Conservation (phyloP, 2,797 vertebrate genomes). For the Epinephelus malabaricus region DNA sequence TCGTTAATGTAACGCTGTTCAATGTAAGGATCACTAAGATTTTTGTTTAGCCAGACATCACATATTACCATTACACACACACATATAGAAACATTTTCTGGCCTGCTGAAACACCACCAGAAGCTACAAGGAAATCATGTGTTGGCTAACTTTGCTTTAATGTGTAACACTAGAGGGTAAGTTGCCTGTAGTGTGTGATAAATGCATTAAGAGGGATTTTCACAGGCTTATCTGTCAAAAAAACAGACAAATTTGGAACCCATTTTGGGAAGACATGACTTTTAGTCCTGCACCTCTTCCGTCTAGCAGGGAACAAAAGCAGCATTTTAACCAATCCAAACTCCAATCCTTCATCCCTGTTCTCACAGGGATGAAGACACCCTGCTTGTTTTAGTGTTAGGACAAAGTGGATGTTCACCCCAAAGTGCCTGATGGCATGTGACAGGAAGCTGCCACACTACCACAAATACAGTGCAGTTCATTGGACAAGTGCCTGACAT, state of each 20-base stretch:
- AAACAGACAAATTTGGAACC: neutral
- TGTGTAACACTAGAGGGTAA: slow-evolving; percentile 7
- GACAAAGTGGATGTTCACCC: slow-evolving; percentile 41
- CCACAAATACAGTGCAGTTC: slow-evolving; percentile 10
- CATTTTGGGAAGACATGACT: slow-evolving; percentile 3
- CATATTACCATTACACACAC: neutral
- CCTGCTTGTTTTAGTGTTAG: slow-evolving; percentile 21
- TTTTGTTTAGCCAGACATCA: neutral
- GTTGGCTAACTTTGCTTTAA: slow-evolving; percentile 5
- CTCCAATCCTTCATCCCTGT: no score
- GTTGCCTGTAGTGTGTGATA: slow-evolving; percentile 13
- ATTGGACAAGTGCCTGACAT: slow-evolving; percentile 29
- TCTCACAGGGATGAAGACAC: neutral
- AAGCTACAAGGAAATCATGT: neutral
- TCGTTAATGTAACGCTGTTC: neutral
- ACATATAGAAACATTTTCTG: neutral
- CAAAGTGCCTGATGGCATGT: slow-evolving; percentile 8
- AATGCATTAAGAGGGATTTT: slow-evolving; percentile 20
- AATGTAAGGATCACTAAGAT: neutral
- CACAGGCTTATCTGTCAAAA: neutral
- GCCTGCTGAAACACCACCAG: neutral
- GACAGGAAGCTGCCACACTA: slow-evolving; percentile 45
- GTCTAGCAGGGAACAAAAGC: slow-evolving; percentile 47
- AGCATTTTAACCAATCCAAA: slow-evolving; percentile 25
- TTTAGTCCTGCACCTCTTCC: slow-evolving; percentile 10